Evolutionary conservation across 2,113 vertebrate species (phyloP), one percentile per base, ranked within the genome.

Genomic region (Antigone vipio): DNA sequence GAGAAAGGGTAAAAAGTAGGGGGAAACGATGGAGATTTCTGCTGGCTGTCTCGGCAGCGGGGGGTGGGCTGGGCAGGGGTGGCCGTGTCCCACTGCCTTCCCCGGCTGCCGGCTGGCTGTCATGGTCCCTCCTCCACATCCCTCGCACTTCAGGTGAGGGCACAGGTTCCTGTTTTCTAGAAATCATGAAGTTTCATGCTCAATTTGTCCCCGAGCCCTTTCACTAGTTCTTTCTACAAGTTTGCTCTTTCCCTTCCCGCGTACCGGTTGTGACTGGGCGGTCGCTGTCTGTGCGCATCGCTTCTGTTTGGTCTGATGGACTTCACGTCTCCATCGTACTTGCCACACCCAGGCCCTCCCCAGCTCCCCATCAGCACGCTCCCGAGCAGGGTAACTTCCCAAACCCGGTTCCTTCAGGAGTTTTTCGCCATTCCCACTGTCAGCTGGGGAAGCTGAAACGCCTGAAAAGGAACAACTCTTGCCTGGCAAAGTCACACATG

Each of bases 1-100:
- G 72, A 73, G 27, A 47, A 71, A 78, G 35, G 30, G 63, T 19
- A 55, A 81, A 77, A 59, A 47, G 21, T 14, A 12, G 29, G 30
- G 80, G 17, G 7, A 72, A 59, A 23, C 1, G 1, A 30, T 7
- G 4, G 15, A 18, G 21, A 50, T 52, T 63, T 50, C 27, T 63
- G 12, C 13, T 2, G 0, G 21, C 68, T 30, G 8, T 4, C n/a
- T 74, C 0, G 0, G 50, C 35, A 73, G 6, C 2, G 24, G 53
- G 35, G 27, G 21, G 16, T 1, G 1, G 45, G 45, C 15, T 29
- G 58, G 47, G 40, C 67, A 77, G 45, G 11, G 15, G 9, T 5
- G 30, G 12, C 27, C 34, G 45, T 23, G 19, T 17, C 27, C 34
- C 15, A 3, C 16, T n/a, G 12, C 30, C 14, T 11, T 52, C 47